Evolutionary conservation across 2,888 invertebrate genomes (phyloP).

Genomic region (Habrosyne pyritoides): DNA sequence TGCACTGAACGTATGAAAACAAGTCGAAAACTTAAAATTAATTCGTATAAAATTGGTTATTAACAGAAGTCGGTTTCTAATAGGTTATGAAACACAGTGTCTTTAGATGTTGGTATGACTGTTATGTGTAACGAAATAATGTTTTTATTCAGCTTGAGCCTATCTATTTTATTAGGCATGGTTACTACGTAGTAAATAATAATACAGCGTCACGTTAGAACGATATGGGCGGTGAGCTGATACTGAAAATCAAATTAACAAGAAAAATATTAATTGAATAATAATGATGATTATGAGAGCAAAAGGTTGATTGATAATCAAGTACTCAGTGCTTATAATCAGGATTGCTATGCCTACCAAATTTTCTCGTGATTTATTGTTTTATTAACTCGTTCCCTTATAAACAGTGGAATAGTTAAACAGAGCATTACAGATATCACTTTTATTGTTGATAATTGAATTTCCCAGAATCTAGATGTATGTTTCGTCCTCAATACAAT

Average conservation of each 20-base stretch:
- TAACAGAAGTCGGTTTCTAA: no score
- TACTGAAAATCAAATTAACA: conserved; percentile 32
- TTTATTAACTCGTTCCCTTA: not conserved
- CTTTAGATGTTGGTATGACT: no score
- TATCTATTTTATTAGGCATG: no score
- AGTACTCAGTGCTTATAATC: conserved; percentile 29
- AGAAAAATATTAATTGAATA: conserved; percentile 49
- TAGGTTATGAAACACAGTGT: no score
- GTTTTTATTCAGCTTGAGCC: no score
- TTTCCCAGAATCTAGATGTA: conserved; percentile 31
- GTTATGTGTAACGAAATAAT: no score
- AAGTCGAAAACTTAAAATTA: not conserved
- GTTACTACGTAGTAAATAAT: conserved; percentile 18
- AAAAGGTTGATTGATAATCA: conserved; percentile 47
- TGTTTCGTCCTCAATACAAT: conserved; percentile 24
- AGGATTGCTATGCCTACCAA: conserved; percentile 12
- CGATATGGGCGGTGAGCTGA: conserved; percentile 33
- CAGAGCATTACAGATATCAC: conserved; percentile 21
- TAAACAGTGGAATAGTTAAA: not conserved
- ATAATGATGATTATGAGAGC: conserved; percentile 45
- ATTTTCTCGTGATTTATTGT: conserved; percentile 5
- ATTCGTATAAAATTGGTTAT: not conserved
- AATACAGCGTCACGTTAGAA: conserved; percentile 25
- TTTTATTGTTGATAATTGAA: conserved; percentile 31
- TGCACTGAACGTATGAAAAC: not conserved